Base-by-base conservation (phyloP, 2,888 invertebrate genomes). In the Apamea monoglypha region DNA sequence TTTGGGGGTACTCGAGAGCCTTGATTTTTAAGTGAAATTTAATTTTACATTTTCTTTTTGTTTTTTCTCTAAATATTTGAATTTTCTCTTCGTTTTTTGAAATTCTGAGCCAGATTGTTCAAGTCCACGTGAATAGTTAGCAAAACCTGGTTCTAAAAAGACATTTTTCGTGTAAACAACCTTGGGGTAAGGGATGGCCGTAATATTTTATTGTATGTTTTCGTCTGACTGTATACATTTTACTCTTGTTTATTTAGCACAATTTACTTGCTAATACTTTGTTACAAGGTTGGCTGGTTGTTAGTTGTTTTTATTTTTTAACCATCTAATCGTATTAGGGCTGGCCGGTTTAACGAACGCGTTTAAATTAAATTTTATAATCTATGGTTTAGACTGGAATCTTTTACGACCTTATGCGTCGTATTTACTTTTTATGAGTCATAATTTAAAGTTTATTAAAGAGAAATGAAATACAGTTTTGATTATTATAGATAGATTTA, bases 121-220 rank as follows among this genome's bases (percentile, higher is more conserved):
- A 21, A 32, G 53, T 61, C 2, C 32, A n/a, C 32, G 36, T 71
- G 70, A 53, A n/a, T 5, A 18, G 32, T 25, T n/a, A 66, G 72
- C 78, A 81, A 74, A 67, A 44, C 0, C 64, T 61, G 77, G 80
- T 78, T 69, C 16, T 72, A 71, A 80, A 84, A 85, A 82, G 44
- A 56, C 21, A 67, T 74, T 76, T 83, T 78, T 73, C 64, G 47
- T 3, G 44, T 69, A 68, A 64, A 29, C n/a, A 82, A 68, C 80
- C 66, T 83, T 71, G 71, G 59, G n/a, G 7, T 76, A 76, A 80
- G 67, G 74, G 73, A 81, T 79, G 80, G 21, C 69, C 80, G 56
- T 74, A 78, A 88, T 84, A 84, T 76, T 82, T 88, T 69, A 84
- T 83, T 78, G 76, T 81, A 71, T 63, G 69, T 80, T 87, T 78